Evolutionary conservation across 2,888 invertebrate genomes (phyloP).

Genomic region (Erynnis tages): DNA sequence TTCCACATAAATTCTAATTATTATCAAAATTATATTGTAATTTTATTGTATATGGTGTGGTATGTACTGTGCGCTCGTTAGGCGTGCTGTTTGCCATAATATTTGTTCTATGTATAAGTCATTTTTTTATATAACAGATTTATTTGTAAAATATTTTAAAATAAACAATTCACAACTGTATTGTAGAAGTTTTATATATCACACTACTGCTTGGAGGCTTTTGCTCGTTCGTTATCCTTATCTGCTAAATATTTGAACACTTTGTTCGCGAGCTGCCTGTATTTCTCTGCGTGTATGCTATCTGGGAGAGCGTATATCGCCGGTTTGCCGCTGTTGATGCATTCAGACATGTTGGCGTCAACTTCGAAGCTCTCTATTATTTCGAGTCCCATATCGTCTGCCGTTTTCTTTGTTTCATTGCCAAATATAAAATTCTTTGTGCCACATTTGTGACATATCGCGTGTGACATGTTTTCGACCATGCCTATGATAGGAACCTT

Average conservation of each 20-base stretch:
- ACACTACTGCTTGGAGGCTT: slow-evolving; percentile 51
- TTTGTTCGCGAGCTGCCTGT: slow-evolving; percentile 68
- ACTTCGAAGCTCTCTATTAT: slow-evolving; percentile 88
- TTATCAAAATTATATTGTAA: slow-evolving; percentile 31
- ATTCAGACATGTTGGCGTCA: slow-evolving; percentile 84
- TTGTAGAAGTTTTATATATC: slow-evolving; percentile 36
- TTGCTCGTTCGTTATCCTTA: slow-evolving; percentile 54
- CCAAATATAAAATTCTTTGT: slow-evolving; percentile 88
- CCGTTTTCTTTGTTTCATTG: slow-evolving; percentile 82
- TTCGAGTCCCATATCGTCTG: slow-evolving; percentile 83
- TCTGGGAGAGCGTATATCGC: slow-evolving; percentile 85
- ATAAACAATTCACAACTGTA: slow-evolving; percentile 49
- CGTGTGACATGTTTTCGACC: slow-evolving; percentile 94
- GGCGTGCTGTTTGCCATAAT: slow-evolving; percentile 37
- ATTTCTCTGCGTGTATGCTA: slow-evolving; percentile 73
- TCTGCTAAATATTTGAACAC: slow-evolving; percentile 68
- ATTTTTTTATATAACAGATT: slow-evolving; percentile 47
- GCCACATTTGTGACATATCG: slow-evolving; percentile 89
- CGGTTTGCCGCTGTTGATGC: slow-evolving; percentile 88
- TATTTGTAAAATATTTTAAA: slow-evolving; percentile 54
- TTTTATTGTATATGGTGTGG: slow-evolving; percentile 43
- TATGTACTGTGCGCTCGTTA: slow-evolving; percentile 10
- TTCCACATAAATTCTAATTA: not conserved
- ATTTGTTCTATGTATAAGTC: slow-evolving; percentile 37
- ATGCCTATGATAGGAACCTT: slow-evolving; percentile 92